Conservation (phyloP, 2,888 invertebrate genomes). For the Euphydryas editha region DNA sequence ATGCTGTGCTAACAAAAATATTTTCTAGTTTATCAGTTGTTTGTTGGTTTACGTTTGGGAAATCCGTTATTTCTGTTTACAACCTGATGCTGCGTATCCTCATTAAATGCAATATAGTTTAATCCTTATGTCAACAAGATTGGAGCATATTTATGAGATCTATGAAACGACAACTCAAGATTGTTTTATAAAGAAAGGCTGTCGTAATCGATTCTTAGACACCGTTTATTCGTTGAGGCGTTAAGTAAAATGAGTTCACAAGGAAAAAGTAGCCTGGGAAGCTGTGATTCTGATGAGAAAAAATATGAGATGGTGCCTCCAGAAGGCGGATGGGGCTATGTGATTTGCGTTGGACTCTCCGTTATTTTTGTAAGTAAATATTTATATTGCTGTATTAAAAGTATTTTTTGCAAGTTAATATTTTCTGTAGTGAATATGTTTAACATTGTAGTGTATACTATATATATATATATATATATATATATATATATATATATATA, state of each 20-base stretch:
- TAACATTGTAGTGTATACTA: too few relatives aligned
- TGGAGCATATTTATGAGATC: slow-evolving; percentile 56
- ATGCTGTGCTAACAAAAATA: slow-evolving; percentile 34
- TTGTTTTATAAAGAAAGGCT: slow-evolving; percentile 48
- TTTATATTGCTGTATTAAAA: background rate
- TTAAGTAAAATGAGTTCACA: slow-evolving; percentile 52
- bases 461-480: too few relatives aligned
- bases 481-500: too few relatives aligned
- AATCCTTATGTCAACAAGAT: slow-evolving; percentile 64
- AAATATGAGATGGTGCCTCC: slow-evolving; percentile 81
- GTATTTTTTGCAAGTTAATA: background rate
- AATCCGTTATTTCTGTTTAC: slow-evolving; percentile 66
- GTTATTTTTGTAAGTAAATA: slow-evolving; percentile 85
- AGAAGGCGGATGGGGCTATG: slow-evolving; percentile 90
- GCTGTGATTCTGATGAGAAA: slow-evolving; percentile 60
- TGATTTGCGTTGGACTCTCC: slow-evolving; percentile 86
- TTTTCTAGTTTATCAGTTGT: slow-evolving; percentile 50
- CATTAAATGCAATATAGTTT: slow-evolving; percentile 63
- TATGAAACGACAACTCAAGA: slow-evolving; percentile 58
- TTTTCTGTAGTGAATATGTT: too few relatives aligned
- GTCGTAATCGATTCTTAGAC: slow-evolving; percentile 39
- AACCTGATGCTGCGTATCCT: slow-evolving; percentile 54
- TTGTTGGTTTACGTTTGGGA: slow-evolving; percentile 68
- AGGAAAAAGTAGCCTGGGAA: slow-evolving; percentile 50
- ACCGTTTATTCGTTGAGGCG: slow-evolving; percentile 38